Base-by-base conservation (phyloP, 1,140 invertebrate species). In the Pseudoatta argentina region DNA sequence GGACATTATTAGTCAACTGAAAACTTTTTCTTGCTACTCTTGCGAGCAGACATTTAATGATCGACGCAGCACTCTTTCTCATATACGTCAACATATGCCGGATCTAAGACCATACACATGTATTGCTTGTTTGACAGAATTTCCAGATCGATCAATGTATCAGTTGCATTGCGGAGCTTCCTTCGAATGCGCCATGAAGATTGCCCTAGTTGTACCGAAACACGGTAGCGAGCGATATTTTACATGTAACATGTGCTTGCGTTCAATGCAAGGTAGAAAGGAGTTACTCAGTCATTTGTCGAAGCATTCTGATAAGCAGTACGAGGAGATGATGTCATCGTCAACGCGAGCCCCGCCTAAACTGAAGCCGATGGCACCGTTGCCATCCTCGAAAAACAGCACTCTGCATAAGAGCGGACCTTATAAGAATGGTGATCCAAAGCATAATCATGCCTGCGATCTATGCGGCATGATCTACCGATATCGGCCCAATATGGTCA, bases 111-210 rank as follows among this genome's bases (percentile, higher is more conserved):
- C 94, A 0, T 94, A 94, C 57, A 95, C 94, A 0, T 95, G 95
- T 59, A 94, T 95, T 39, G 95, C 95, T 1, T 95, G 95, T 63
- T 82, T 95, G 0, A 95, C 94, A 0, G 92, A 94, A 30, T 95
- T 95, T 53, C 82, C 92, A 0, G 94, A 95, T 85, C 91, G 94
- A 6, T 87, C 93, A 0, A 88, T 94, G 76, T 95, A 95, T 34
- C 95, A 95, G 5, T 8, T 92, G 0, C 94, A 95, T 44, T 95
- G 95, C 53, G 92, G 89, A 12, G 94, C 92, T 0, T 95, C 94
- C 0, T 95, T 95, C 27, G 94, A 95, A 12, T 95, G 94, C 63
- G 95, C 95, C 0, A 95, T 95, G 94, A 95, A 95, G 53, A 95
- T 95, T 3, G 95, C 95, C 3, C 72, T 93, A 0, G 95, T 95